Percentiles rank a stretch among this genome's conserved stretches.
These are phyloP conservation scores for Thalassoma bifasciatum DNA, from an alignment of 2,113 vertebrate genomes.

Conservation along the genomic window DNA sequence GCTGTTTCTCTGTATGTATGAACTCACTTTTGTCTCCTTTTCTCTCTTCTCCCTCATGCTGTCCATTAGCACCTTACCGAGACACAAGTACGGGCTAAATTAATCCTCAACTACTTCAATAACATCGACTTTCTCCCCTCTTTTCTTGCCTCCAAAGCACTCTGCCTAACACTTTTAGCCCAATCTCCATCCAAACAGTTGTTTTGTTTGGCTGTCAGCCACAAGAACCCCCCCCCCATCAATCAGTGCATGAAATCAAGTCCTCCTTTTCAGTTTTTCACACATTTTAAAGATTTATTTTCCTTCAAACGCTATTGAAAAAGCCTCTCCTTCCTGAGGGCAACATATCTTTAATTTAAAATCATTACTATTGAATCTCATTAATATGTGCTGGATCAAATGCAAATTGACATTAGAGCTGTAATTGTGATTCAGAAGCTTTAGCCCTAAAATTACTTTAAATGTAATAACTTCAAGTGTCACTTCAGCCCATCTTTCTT, in stretches of 20 bases:
- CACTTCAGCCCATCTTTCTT: slow-evolving; percentile 21
- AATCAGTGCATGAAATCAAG: neutral
- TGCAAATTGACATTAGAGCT: neutral
- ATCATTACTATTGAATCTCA: neutral
- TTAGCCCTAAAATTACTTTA: slow-evolving; percentile 12
- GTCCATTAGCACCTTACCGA: slow-evolving; percentile 98
- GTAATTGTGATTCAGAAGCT: slow-evolving; percentile 4
- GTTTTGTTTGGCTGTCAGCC: slow-evolving; percentile 44
- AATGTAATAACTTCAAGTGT: slow-evolving; percentile 14
- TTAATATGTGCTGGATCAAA: neutral
- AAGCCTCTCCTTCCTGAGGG: neutral
- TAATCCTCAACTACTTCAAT: slow-evolving; percentile 58
- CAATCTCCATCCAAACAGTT: slow-evolving; percentile 23
- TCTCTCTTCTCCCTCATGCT: slow-evolving; percentile 92
- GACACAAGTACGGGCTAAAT: slow-evolving; percentile 99
- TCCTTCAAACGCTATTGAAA: neutral
- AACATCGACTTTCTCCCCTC: slow-evolving; percentile 87
- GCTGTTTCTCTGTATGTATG: slow-evolving; percentile 16
- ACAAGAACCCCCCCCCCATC: neutral
- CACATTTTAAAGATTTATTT: neutral
- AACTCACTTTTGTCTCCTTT: slow-evolving; percentile 79
- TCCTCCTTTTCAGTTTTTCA: slow-evolving; percentile 17
- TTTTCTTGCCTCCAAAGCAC: slow-evolving; percentile 38
- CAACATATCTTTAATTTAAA: neutral
- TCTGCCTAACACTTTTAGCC: slow-evolving; percentile 12